Conservation (phyloP, 2,113 vertebrate species). For the Columbina picui region DNA sequence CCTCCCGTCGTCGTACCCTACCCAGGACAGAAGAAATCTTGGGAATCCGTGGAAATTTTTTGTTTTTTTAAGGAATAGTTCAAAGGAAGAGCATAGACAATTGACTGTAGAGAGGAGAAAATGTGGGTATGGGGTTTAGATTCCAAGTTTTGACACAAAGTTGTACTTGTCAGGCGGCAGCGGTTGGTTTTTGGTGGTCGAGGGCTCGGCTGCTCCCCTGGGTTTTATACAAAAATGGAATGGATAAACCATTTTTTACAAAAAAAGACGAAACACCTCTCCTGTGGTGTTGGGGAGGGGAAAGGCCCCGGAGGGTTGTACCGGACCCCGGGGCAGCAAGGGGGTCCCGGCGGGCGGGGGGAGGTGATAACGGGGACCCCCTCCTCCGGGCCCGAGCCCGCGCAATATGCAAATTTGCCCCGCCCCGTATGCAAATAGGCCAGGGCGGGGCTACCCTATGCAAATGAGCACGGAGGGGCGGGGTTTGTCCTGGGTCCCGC, state of each 20-base stretch:
- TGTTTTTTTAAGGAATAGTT: constrained; percentile 77
- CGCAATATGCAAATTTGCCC: background rate
- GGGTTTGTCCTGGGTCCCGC: background rate
- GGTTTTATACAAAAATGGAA: constrained; percentile 95
- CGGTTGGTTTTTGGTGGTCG: no score
- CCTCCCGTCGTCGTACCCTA: constrained; percentile 73
- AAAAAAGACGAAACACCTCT: background rate
- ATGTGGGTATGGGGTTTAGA: constrained; percentile 87
- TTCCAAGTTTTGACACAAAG: constrained; percentile 72
- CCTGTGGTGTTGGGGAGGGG: background rate
- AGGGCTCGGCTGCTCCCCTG: constrained; percentile 79
- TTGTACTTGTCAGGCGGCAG: background rate
- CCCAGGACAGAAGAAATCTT: constrained; percentile 68
- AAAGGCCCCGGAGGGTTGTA: background rate
- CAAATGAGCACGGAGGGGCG: background rate
- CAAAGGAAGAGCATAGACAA: constrained; percentile 73
- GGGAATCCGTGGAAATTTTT: constrained; percentile 77
- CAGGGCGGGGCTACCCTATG: background rate
- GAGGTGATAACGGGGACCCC: background rate
- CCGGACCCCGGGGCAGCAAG: no score
- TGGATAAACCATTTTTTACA: constrained; percentile 92
- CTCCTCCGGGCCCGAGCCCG: background rate
- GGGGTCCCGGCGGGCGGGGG: no score
- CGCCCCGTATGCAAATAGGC: background rate
- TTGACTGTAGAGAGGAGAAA: constrained; percentile 71